Evolutionary conservation across 2,113 vertebrate genomes (phyloP), one percentile per base, ranked within the genome.

Genomic region (Centropristis striata): DNA sequence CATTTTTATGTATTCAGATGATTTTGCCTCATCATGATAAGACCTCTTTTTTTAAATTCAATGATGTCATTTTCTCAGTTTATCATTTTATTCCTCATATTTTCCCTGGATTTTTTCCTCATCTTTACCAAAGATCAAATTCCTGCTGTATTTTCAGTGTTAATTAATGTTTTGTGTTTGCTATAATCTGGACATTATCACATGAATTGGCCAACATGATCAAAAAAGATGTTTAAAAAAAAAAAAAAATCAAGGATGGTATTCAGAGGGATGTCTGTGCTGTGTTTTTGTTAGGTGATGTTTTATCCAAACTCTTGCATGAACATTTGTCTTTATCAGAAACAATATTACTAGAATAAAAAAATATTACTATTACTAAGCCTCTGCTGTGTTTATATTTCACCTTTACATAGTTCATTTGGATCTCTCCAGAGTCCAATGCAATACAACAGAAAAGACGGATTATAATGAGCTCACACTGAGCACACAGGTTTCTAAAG

Each of bases 111-210:
- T n/a, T n/a, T n/a, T 71, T 27, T 71, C 71, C 65, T 77, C 66
- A 75, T 88, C 28, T 73, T 72, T 86, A 94, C 90, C 93, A 94
- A 92, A 93, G 92, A 92, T 73, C 6, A 51, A 28, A 44, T 13
- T 55, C 59, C 37, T 73, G 78, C 65, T 85, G 71, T 63, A 20
- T 65, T 69, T 68, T 78, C 63, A 39, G 41, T 74, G 47, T 78
- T 49, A 12, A 39, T 61, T 54, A 18, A 37, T 27, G 28, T 85
- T 79, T 86, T 53, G 49, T 65, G 54, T 37, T 71, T 21, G 50
- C 15, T 68, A 5, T 53, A 23, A 61, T 41, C 25, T 25, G 46
- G 46, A 71, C 27, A 39, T 84, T 53, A 16, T 51, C 11, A 14
- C 64, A 68, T 59, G 15, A 21, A 47, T 46, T 42, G 16, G 13